These are phyloP conservation scores for Cephus rjabovi DNA, from an alignment of 2,888 invertebrate genomes.

Conservation along the genomic window DNA sequence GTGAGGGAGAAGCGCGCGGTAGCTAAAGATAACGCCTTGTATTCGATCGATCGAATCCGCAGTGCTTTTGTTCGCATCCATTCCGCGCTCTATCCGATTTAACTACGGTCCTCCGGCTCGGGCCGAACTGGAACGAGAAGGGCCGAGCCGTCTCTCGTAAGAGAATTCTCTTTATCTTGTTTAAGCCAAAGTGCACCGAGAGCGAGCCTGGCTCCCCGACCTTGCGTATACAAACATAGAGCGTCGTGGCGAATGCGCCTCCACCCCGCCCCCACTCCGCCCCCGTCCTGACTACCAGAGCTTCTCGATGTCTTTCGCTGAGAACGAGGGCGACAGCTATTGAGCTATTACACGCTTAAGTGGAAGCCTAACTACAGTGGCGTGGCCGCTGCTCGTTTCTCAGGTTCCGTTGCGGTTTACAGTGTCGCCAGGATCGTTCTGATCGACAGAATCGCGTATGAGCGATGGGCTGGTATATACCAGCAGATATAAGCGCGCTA, in stretches of 20 bases:
- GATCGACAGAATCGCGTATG: no score
- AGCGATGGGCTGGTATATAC: no score
- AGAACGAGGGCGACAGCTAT: constrained; percentile 47
- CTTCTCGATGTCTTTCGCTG: constrained; percentile 7
- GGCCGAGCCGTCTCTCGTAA: constrained; percentile 24
- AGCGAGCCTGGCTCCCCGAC: constrained; percentile 30
- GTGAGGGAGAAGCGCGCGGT: constrained; percentile 42
- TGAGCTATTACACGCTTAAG: constrained; percentile 63
- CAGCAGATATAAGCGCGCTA: no score
- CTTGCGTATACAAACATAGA: not conserved
- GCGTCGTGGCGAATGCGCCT: not conserved
- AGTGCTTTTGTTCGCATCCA: constrained; percentile 56
- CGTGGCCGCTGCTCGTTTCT: constrained; percentile 36
- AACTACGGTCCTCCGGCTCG: constrained; percentile 39
- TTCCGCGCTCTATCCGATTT: constrained; percentile 49
- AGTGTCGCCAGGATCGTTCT: no score
- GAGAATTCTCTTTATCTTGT: constrained; percentile 49
- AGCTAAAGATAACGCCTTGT: constrained; percentile 59
- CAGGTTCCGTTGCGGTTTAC: not conserved
- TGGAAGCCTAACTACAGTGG: constrained; percentile 52
- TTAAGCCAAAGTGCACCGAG: constrained; percentile 45
- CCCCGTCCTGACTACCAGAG: constrained; percentile 1
- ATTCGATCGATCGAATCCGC: constrained; percentile 56
- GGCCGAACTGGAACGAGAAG: not conserved
- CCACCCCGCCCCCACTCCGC: no score